phyloP scores from a whole-genome alignment of 2,797 vertebrate genomes.

The Mormyrus hasselquistii region DNA sequence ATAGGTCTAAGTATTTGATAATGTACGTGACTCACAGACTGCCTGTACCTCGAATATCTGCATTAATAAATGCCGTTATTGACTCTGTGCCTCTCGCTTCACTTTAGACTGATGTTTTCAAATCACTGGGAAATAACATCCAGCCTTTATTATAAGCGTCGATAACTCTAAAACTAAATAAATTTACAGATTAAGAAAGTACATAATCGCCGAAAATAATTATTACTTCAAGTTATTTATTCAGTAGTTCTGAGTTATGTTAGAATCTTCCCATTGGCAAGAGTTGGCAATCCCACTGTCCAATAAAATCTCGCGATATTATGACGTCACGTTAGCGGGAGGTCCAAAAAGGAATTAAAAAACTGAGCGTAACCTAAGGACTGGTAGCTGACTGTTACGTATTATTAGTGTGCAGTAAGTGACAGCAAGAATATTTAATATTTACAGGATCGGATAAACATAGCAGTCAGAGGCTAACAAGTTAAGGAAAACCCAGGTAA shows the following conservation, averaged over 20 bases:
- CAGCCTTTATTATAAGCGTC: neutral
- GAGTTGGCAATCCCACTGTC: neutral
- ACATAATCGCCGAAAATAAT: neutral
- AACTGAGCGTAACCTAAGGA: neutral
- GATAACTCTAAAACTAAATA: neutral
- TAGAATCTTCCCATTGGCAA: neutral
- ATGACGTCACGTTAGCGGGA: conserved; percentile 1
- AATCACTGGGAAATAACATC: neutral
- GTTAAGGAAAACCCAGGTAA: neutral
- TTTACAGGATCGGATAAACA: neutral
- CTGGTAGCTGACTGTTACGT: neutral
- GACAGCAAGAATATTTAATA: neutral
- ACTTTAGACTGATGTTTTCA: neutral
- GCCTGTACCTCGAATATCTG: conserved; percentile 22
- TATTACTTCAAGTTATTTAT: neutral
- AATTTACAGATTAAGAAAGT: neutral
- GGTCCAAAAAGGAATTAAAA: neutral
- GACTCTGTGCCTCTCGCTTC: neutral
- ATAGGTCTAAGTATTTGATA: conserved; percentile 21
- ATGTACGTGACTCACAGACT: conserved; percentile 11
- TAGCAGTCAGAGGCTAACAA: neutral
- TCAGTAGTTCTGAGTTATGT: neutral
- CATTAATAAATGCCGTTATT: conserved; percentile 31
- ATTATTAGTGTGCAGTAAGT: neutral
- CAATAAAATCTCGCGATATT: neutral